These are phyloP conservation scores for Halocynthia aurantium DNA, from an alignment of 23 tunicate species.

Conservation along the genomic window DNA sequence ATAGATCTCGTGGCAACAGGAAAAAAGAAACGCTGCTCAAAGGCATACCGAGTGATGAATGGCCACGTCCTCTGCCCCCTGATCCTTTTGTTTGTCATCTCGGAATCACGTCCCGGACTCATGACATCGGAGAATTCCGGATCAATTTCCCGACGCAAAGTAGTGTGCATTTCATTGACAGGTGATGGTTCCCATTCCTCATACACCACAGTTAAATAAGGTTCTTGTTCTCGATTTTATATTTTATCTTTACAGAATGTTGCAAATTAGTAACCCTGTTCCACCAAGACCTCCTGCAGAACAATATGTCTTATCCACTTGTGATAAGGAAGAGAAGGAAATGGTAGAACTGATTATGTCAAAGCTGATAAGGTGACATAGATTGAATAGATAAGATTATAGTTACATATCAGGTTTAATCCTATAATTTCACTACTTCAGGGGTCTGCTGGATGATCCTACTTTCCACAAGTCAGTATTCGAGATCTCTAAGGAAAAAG, in stretches of 20 bases:
- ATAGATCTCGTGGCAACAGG: constrained; percentile 51
- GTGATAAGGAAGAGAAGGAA: constrained; percentile 59
- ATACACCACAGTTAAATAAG: background rate
- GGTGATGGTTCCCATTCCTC: constrained; percentile 28
- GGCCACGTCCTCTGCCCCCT: constrained; percentile 76
- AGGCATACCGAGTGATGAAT: constrained; percentile 27
- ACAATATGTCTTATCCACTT: constrained; percentile 48
- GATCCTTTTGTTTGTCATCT: constrained; percentile 63
- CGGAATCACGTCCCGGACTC: constrained; percentile 84
- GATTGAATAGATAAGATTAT: background rate
- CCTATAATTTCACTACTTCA: background rate
- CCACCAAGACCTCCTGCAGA: constrained; percentile 30
- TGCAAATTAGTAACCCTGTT: constrained; percentile 59
- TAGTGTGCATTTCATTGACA: constrained; percentile 56
- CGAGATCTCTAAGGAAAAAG: constrained; percentile 30
- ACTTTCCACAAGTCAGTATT: constrained; percentile 55
- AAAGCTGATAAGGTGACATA: constrained; percentile 51
- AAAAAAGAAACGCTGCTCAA: constrained; percentile 25
- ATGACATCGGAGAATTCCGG: constrained; percentile 80
- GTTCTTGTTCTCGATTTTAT: background rate
- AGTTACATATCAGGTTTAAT: no score
- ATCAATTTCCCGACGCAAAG: constrained; percentile 35
- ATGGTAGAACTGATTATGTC: constrained; percentile 56
- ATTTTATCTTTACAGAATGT: constrained; percentile 24
- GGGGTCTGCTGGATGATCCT: constrained; percentile 89